phyloP scores from a whole-genome alignment of 2,888 invertebrate species.

The Eristalinus sepulchralis region DNA sequence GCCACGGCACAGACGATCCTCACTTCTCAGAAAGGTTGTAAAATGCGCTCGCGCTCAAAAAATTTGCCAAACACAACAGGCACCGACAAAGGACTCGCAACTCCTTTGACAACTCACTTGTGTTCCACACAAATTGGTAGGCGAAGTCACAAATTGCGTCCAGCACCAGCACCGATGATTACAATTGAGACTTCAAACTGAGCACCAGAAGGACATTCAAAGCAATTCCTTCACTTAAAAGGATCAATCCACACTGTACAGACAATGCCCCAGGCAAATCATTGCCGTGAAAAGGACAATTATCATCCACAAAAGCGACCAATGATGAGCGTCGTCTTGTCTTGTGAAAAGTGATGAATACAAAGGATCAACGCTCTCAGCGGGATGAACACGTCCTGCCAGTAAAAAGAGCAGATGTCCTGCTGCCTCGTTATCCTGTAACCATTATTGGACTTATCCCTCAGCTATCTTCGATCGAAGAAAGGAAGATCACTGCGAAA shows the following conservation, averaged over 20 bases:
- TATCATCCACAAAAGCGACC: constrained; percentile 66
- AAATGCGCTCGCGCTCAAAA: not conserved
- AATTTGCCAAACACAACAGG: not conserved
- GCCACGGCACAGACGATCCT: not conserved
- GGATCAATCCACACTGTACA: constrained; percentile 55
- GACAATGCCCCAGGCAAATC: constrained; percentile 58
- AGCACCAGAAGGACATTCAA: constrained; percentile 50
- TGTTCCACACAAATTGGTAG: constrained; percentile 64
- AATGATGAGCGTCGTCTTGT: constrained; percentile 42
- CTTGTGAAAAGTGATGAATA: constrained; percentile 8
- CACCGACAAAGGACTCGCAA: not conserved
- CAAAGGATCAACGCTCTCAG: constrained; percentile 50
- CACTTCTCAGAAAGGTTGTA: not conserved
- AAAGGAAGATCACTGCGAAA: constrained; percentile 16
- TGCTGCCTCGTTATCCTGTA: constrained; percentile 65
- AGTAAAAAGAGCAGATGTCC: constrained; percentile 58
- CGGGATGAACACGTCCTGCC: constrained; percentile 24
- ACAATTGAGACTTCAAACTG: constrained; percentile 58
- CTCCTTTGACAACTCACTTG: constrained; percentile 40
- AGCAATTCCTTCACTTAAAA: constrained; percentile 47
- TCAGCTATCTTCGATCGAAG: constrained; percentile 15
- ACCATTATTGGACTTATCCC: constrained; percentile 64
- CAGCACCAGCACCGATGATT: not conserved
- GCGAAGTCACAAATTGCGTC: constrained; percentile 56
- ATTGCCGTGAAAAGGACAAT: constrained; percentile 70